Conservation (phyloP, 2,888 invertebrate genomes). For the Chaitophorus viminalis region DNA sequence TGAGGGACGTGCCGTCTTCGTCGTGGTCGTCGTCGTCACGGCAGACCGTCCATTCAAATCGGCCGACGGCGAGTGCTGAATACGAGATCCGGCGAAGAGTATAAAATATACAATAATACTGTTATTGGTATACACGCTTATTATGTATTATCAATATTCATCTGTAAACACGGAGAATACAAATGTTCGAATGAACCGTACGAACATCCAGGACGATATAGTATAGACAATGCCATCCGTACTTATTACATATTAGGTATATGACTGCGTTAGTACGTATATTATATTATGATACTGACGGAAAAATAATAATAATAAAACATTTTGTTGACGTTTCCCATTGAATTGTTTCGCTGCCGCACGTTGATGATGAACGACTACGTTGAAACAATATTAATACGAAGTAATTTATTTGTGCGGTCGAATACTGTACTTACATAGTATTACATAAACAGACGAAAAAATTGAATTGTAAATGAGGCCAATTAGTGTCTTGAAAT, state of each 20-base stretch:
- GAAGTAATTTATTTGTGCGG: not conserved
- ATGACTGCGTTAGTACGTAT: too few species aligned
- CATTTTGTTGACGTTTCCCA: slow-evolving; percentile 5
- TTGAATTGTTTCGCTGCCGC: slow-evolving; percentile 6
- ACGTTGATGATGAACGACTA: slow-evolving; percentile 2
- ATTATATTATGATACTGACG: too few species aligned
- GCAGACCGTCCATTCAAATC: not conserved
- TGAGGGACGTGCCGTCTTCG: too few species aligned
- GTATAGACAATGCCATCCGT: not conserved
- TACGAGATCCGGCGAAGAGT: slow-evolving; percentile 1
- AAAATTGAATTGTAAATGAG: slow-evolving; percentile 38
- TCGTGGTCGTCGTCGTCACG: too few species aligned
- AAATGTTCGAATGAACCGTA: slow-evolving; percentile 33
- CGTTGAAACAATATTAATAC: slow-evolving; percentile 39
- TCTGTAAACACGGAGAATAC: slow-evolving; percentile 19
- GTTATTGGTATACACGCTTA: too few species aligned
- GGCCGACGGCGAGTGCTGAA: slow-evolving; percentile 27
- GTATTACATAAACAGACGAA: too few species aligned
- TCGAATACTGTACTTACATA: too few species aligned
- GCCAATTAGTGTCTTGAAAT: slow-evolving; percentile 13
- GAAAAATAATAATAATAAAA: not conserved
- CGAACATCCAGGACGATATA: not conserved
- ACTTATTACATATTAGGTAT: too few species aligned
- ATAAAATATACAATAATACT: not conserved
- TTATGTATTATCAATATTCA: too few species aligned